phyloP scores from a whole-genome alignment of 2,113 vertebrate genomes.

The Aspidoscelis tigris region DNA sequence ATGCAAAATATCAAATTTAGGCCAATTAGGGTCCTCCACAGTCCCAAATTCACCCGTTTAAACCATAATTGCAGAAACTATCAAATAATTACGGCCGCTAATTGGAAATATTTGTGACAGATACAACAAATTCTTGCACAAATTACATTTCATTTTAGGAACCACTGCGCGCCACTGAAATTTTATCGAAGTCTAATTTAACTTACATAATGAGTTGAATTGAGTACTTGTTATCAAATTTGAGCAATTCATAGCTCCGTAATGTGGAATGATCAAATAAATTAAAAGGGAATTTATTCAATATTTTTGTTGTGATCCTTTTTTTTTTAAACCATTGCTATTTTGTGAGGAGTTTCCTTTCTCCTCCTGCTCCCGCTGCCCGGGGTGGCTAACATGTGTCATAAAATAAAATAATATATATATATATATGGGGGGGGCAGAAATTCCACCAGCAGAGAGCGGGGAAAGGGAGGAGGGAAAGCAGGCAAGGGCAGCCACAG shows the following conservation, averaged over 20 bases:
- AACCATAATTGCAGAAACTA: slow-evolving; percentile 99
- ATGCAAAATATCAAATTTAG: slow-evolving; percentile 99
- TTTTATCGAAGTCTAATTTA: slow-evolving; percentile 96
- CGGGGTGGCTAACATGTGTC: slow-evolving; percentile 80
- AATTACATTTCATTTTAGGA: slow-evolving; percentile 98
- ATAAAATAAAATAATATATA: slow-evolving; percentile 51
- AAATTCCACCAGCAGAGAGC: slow-evolving; percentile 64
- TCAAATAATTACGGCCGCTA: slow-evolving; percentile 99
- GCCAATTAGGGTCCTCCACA: slow-evolving; percentile 98
- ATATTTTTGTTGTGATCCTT: slow-evolving; percentile 91
- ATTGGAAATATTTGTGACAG: slow-evolving; percentile 99
- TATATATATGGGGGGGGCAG: background rate
- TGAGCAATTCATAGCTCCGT: slow-evolving; percentile 96
- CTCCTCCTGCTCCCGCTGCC: slow-evolving; percentile 75
- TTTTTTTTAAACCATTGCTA: slow-evolving; percentile 84
- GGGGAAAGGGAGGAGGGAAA: background rate
- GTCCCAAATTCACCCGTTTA: slow-evolving; percentile 99
- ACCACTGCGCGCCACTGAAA: slow-evolving; percentile 93
- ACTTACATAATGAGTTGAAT: slow-evolving; percentile 98
- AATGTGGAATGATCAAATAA: slow-evolving; percentile 99
- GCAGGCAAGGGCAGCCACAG: slow-evolving; percentile 48
- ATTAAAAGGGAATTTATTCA: slow-evolving; percentile 94
- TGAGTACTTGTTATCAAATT: slow-evolving; percentile 99
- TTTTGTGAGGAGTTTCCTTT: slow-evolving; percentile 81
- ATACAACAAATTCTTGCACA: slow-evolving; percentile 99